phyloP scores from a whole-genome alignment of 1,140 invertebrate species.

The Drosophila ambigua region DNA sequence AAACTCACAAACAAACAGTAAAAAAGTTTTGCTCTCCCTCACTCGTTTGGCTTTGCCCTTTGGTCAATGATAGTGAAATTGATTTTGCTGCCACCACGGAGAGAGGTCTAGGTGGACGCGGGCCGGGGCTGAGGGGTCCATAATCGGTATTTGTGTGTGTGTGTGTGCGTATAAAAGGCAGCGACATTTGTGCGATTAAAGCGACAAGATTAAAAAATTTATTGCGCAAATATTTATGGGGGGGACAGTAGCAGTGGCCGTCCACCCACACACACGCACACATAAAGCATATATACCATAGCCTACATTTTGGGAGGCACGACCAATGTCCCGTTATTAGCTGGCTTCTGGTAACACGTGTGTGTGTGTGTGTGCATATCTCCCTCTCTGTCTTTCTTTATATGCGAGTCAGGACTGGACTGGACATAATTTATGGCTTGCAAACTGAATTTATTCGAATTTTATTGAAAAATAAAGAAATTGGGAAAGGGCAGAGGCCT shows the following conservation, averaged over 20 bases:
- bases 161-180: constrained; percentile 66
- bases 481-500: neutral
- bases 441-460: constrained; percentile 70
- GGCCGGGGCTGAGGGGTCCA: constrained; percentile 15
- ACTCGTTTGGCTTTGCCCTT: constrained; percentile 8
- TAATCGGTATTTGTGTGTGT: constrained; percentile 46
- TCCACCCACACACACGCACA: constrained; percentile 17
- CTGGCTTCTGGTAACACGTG: constrained; percentile 60
- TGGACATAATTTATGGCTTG: constrained; percentile 74
- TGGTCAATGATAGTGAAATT: constrained; percentile 81
- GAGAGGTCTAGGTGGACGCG: constrained; percentile 52
- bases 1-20: constrained; percentile 51
- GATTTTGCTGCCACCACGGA: constrained; percentile 66
- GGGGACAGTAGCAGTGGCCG: constrained; percentile 40
- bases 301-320: constrained; percentile 64
- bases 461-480: constrained; percentile 44
- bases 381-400: constrained; percentile 5
- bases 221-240: constrained; percentile 84
- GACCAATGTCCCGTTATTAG: constrained; percentile 75
- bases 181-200: constrained; percentile 84
- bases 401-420: constrained; percentile 53
- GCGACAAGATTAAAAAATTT: constrained; percentile 84
- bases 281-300: constrained; percentile 48
- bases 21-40: constrained; percentile 29
- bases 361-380: constrained; percentile 10